Evolutionary conservation across 2,113 vertebrate species (phyloP).

Genomic region (Rattus rattus): DNA sequence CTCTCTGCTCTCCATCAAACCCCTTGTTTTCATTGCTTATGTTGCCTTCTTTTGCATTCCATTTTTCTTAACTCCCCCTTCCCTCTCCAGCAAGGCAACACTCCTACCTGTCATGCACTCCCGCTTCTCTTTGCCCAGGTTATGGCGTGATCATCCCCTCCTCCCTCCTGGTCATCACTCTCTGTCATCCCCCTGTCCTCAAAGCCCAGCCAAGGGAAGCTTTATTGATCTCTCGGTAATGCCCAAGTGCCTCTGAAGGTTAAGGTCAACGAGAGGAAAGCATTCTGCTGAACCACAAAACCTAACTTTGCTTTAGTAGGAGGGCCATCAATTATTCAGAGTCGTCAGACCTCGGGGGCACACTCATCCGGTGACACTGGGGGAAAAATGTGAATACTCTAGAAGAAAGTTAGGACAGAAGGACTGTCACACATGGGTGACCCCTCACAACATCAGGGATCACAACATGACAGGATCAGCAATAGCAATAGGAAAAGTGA

Average conservation of each 20-base stretch:
- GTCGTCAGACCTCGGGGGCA: slow-evolving; percentile 80
- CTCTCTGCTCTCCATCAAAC: background rate
- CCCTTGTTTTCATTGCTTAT: background rate
- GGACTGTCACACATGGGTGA: background rate
- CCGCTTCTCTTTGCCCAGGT: background rate
- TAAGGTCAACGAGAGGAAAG: slow-evolving; percentile 80
- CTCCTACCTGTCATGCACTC: fast-evolving
- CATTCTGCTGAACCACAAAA: slow-evolving; percentile 80
- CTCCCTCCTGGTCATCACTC: slow-evolving; percentile 46
- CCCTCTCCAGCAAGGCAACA: background rate
- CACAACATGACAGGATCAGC: background rate
- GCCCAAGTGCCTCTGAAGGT: slow-evolving; percentile 53
- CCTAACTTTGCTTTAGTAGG: slow-evolving; percentile 79
- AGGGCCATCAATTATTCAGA: slow-evolving; percentile 83
- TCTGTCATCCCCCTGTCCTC: slow-evolving; percentile 72
- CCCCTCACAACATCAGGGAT: background rate
- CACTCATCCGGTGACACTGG: slow-evolving; percentile 65
- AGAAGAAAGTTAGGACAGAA: background rate
- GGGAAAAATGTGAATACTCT: slow-evolving; percentile 3
- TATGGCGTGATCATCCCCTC: background rate
- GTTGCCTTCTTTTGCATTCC: background rate
- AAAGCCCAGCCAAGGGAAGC: background rate
- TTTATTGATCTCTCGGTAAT: background rate
- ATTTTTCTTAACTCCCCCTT: background rate
- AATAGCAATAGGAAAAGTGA: background rate